These are phyloP conservation scores for Adelognathus sp. DNA, from an alignment of 2,888 invertebrate species.

Conservation along the genomic window DNA sequence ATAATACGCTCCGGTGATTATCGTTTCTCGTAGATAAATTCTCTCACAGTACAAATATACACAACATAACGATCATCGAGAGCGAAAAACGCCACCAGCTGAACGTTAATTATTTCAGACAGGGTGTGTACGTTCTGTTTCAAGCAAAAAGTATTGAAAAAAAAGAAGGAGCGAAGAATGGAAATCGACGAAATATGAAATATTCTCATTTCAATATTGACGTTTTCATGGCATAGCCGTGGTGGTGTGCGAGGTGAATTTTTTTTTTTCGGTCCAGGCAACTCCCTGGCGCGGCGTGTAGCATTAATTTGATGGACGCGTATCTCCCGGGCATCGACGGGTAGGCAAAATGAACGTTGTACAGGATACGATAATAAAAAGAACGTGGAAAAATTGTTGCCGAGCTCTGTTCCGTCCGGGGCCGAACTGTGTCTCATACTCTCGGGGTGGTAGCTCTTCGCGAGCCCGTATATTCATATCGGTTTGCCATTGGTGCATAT, in stretches of 20 bases:
- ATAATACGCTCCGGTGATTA: slow-evolving; percentile 25
- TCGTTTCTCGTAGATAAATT: not conserved
- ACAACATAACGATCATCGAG: not conserved
- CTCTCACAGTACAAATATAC: not conserved
- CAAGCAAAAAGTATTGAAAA: slow-evolving; percentile 1
- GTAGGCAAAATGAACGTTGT: slow-evolving; percentile 33
- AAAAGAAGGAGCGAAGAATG: not conserved
- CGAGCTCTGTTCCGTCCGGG: not conserved
- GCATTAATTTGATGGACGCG: slow-evolving; percentile 54
- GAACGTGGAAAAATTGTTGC: slow-evolving; percentile 33
- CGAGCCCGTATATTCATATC: not conserved
- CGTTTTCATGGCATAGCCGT: slow-evolving; percentile 4
- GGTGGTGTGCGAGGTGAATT: not conserved
- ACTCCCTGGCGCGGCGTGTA: slow-evolving; percentile 26
- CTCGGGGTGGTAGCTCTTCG: not conserved
- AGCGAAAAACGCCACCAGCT: not conserved
- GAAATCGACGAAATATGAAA: not conserved
- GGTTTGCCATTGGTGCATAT: too few relatives aligned
- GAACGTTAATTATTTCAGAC: slow-evolving; percentile 6
- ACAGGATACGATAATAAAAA: slow-evolving; percentile 36
- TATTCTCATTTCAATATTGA: slow-evolving; percentile 25
- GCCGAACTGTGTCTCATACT: slow-evolving; percentile 31
- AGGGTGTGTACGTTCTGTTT: not conserved
- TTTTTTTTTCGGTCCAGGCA: not conserved
- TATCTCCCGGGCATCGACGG: slow-evolving; percentile 47